Percentiles rank a stretch among this genome's conserved stretches.
These are phyloP conservation scores for Armadillidium nasatum DNA, from an alignment of 1,140 invertebrate species.

Conservation along the genomic window DNA sequence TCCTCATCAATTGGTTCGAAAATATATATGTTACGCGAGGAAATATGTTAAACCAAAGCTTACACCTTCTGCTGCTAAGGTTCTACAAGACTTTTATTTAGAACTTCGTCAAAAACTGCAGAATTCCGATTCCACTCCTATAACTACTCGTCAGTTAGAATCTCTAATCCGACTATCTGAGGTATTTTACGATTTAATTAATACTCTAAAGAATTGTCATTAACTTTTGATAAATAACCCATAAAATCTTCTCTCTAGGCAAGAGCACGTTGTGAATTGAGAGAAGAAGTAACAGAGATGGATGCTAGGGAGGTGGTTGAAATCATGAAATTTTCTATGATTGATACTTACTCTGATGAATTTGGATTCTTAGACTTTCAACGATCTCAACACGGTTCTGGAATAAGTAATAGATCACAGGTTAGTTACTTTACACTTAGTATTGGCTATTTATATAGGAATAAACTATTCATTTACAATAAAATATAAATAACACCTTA, in stretches of 20 bases:
- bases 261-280: conserved; percentile 74
- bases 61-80: conserved; percentile 61
- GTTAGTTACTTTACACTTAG: conserved; percentile 17
- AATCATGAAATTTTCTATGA: conserved; percentile 73
- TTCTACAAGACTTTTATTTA: conserved; percentile 76
- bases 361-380: conserved; percentile 64
- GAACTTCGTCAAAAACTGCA: conserved; percentile 66
- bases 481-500: too few species aligned
- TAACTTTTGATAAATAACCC: conserved; percentile 23
- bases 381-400: conserved; percentile 65
- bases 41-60: conserved; percentile 81
- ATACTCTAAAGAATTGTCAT: conserved; percentile 19
- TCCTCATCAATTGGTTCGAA: conserved; percentile 69
- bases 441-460: too few species aligned
- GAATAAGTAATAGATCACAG: conserved; percentile 47
- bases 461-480: too few species aligned
- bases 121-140: conserved; percentile 59
- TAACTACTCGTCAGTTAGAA: conserved; percentile 79
- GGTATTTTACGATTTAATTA: conserved; percentile 22
- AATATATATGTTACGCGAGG: conserved; percentile 86
- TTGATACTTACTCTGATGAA: conserved; percentile 68
- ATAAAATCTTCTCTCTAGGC: conserved; percentile 55
- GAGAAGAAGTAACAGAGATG: conserved; percentile 66
- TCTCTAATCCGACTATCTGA: conserved; percentile 76
- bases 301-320: conserved; percentile 85